Percentiles rank a stretch among this genome's conserved stretches.
phyloP scores from a whole-genome alignment of 92 coral and sea anemone species.

The Palythoa heliodiscus region DNA sequence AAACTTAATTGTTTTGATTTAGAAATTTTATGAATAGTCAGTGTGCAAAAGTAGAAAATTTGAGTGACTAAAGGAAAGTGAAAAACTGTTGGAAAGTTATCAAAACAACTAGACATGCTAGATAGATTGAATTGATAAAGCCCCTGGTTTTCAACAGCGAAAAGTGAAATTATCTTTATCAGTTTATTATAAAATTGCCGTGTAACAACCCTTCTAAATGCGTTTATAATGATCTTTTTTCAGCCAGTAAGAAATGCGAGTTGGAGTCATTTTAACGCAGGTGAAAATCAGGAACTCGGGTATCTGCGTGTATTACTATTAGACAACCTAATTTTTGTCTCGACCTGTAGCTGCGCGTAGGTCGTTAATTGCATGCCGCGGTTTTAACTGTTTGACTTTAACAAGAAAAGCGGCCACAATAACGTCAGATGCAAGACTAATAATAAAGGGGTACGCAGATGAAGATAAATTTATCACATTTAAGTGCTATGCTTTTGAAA shows the following conservation, averaged over 20 bases:
- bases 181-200: background rate
- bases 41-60: no score
- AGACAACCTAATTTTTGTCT: background rate
- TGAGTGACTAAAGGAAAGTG: no score
- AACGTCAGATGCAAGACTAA: background rate
- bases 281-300: background rate
- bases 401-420: background rate
- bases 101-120: no score
- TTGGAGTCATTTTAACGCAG: background rate
- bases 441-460: background rate
- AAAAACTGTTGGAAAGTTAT: no score
- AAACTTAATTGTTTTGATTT: no score
- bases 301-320: background rate
- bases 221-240: background rate
- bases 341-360: background rate
- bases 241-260: background rate
- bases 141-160: no score
- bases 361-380: background rate
- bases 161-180: background rate
- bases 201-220: background rate
- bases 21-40: no score
- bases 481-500: background rate
- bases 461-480: conserved; percentile 1
- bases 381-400: background rate
- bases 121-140: no score